phyloP scores from a whole-genome alignment of 2,888 invertebrate species.

The Ormyrus thymus region DNA sequence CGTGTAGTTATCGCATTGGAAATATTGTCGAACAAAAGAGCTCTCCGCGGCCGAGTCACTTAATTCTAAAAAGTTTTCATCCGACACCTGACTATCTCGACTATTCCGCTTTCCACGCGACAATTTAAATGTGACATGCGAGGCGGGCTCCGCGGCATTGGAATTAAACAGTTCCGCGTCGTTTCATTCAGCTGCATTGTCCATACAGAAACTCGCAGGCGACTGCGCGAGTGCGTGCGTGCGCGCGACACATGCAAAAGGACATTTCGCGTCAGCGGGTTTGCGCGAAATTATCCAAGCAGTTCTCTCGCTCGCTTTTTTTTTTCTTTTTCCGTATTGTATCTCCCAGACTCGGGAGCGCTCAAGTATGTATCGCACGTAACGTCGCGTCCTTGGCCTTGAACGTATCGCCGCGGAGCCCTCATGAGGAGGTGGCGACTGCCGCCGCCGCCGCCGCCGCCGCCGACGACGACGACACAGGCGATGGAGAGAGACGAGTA shows the following conservation, averaged over 20 bases:
- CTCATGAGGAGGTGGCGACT: conserved; percentile 56
- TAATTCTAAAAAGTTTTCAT: conserved; percentile 21
- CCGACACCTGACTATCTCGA: conserved; percentile 34
- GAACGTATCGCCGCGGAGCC: conserved; percentile 63
- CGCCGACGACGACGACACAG: background rate
- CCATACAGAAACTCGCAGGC: conserved; percentile 34
- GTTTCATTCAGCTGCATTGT: conserved; percentile 46
- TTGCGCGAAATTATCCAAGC: conserved; percentile 33
- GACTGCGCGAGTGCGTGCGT: background rate
- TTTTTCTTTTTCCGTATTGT: conserved; percentile 27
- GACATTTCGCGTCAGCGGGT: background rate
- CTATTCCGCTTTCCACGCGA: conserved; percentile 24
- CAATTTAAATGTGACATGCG: conserved; percentile 34
- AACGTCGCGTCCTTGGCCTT: conserved; percentile 68
- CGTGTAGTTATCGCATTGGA: background rate
- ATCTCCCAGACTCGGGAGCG: conserved; percentile 31
- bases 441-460: no score
- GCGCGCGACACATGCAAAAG: background rate
- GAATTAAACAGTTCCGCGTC: conserved; percentile 53
- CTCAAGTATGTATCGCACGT: conserved; percentile 63
- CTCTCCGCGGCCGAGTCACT: conserved; percentile 1
- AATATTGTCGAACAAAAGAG: no score
- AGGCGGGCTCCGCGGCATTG: conserved; percentile 37
- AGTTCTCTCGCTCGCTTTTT: conserved; percentile 21
- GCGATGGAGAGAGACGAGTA: conserved; percentile 55